phyloP scores from a whole-genome alignment of 2,113 vertebrate species.

The Steatornis caripensis region DNA sequence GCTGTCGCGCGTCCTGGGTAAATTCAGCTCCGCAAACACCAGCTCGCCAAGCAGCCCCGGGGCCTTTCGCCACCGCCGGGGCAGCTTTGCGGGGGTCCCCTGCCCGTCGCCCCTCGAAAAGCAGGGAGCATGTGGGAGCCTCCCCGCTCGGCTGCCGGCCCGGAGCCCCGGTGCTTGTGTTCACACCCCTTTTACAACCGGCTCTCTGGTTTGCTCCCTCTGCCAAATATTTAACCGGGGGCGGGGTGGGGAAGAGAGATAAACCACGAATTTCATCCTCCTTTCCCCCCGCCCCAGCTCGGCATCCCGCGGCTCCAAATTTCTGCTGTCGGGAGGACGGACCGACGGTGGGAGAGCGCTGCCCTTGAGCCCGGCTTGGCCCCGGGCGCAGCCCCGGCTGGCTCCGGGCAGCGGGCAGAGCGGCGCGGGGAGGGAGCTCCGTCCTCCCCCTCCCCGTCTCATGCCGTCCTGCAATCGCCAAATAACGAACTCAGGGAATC shows the following conservation, averaged over 20 bases:
- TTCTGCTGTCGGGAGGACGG: background rate
- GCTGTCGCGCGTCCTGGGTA: too few species aligned
- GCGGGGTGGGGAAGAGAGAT: background rate
- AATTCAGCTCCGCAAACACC: too few species aligned
- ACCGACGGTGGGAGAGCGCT: rapidly evolving
- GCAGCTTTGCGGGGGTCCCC: background rate
- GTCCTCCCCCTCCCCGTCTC: background rate
- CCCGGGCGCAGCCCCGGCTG: background rate
- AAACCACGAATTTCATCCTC: background rate
- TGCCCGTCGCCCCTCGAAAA: too few species aligned
- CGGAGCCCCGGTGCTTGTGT: background rate
- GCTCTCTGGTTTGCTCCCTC: background rate
- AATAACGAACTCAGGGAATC: rapidly evolving
- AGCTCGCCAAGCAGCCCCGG: too few species aligned
- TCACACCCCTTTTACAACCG: background rate
- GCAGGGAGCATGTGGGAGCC: rapidly evolving
- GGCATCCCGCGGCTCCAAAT: background rate
- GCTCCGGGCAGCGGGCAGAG: background rate
- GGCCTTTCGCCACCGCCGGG: too few species aligned
- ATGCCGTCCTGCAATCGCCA: background rate
- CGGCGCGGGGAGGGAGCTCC: too few species aligned
- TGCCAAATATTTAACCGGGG: background rate
- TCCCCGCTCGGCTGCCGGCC: background rate
- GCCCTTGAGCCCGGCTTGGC: background rate
- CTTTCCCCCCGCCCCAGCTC: rapidly evolving